Conservation (phyloP, 30 jellyfish, hydroid and myxozoan genomes). For the Aurelia aurita region DNA sequence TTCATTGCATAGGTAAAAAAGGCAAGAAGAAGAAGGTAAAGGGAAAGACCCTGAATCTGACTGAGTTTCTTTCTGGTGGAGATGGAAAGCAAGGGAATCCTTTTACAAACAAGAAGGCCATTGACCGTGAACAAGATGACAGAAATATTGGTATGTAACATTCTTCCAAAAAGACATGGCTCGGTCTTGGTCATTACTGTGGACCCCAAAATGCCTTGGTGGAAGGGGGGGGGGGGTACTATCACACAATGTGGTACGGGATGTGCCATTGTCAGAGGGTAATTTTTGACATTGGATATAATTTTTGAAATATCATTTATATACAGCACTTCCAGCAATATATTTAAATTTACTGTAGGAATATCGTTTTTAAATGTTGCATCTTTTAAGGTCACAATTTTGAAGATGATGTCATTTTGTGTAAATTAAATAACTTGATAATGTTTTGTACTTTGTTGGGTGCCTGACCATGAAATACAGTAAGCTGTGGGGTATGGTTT, state of each 20-base stretch:
- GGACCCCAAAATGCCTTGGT: no score
- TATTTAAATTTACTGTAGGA: no score
- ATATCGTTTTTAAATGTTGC: no score
- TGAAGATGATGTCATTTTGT: no score
- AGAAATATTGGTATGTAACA: constrained; percentile 23
- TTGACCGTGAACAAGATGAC: constrained; percentile 71
- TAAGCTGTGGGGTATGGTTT: no score
- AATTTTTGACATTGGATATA: background rate
- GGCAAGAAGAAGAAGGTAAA: constrained; percentile 88
- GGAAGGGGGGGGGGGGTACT: no score
- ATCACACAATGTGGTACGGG: no score
- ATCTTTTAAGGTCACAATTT: no score
- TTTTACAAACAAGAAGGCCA: constrained; percentile 81
- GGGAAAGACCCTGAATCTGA: constrained; percentile 75
- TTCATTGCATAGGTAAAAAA: constrained; percentile 62
- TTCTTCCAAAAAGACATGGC: background rate
- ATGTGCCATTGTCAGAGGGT: background rate
- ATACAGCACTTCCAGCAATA: background rate
- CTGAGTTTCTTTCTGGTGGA: constrained; percentile 78
- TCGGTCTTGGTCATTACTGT: background rate
- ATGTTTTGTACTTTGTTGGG: no score
- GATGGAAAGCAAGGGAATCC: constrained; percentile 62
- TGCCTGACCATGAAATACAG: no score
- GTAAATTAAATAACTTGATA: no score
- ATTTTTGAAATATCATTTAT: background rate